Evolutionary conservation across 92 coral and sea anemone genomes (phyloP).

Genomic region (Isaurus tuberculatus): DNA sequence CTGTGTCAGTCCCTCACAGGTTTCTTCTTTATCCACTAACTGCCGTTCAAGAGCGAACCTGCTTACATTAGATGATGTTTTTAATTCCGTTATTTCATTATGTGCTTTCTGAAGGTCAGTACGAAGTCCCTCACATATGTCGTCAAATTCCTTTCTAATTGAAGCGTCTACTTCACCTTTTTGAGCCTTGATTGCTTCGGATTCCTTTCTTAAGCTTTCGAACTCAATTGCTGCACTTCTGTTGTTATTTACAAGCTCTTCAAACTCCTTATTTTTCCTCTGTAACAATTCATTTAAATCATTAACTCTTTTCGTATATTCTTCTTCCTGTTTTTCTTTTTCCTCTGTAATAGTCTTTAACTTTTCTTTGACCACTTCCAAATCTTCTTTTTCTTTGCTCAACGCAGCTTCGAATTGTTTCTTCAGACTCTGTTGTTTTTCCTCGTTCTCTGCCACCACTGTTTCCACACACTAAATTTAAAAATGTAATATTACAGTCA

Average conservation of each 20-base stretch:
- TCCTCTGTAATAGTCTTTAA: slow-evolving; percentile 29
- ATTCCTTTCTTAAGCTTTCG: slow-evolving; percentile 47
- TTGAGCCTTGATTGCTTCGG: slow-evolving; percentile 42
- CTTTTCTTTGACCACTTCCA: slow-evolving; percentile 36
- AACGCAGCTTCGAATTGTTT: slow-evolving; percentile 54
- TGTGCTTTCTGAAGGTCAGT: slow-evolving; percentile 52
- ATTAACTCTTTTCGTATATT: slow-evolving; percentile 22
- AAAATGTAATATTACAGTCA: no score
- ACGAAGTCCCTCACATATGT: slow-evolving; percentile 61
- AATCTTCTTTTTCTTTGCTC: slow-evolving; percentile 25
- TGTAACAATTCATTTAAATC: slow-evolving; percentile 29
- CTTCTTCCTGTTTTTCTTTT: slow-evolving; percentile 35
- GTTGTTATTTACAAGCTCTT: slow-evolving; percentile 17
- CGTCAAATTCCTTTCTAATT: slow-evolving; percentile 58
- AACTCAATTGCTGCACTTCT: slow-evolving; percentile 21
- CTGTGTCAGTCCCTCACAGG: slow-evolving; percentile 72
- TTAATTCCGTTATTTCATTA: slow-evolving; percentile 48
- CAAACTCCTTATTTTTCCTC: slow-evolving; percentile 16
- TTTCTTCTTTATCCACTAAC: slow-evolving; percentile 76
- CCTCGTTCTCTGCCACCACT: slow-evolving; percentile 62
- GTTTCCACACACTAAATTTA: no score
- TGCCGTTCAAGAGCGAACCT: slow-evolving; percentile 65
- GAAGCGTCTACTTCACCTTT: slow-evolving; percentile 58
- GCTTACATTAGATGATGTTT: slow-evolving; percentile 51
- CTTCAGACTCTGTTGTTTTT: slow-evolving; percentile 58